These are phyloP conservation scores for Hydriomena furcata DNA, from an alignment of 2,888 invertebrate genomes.

Conservation along the genomic window DNA sequence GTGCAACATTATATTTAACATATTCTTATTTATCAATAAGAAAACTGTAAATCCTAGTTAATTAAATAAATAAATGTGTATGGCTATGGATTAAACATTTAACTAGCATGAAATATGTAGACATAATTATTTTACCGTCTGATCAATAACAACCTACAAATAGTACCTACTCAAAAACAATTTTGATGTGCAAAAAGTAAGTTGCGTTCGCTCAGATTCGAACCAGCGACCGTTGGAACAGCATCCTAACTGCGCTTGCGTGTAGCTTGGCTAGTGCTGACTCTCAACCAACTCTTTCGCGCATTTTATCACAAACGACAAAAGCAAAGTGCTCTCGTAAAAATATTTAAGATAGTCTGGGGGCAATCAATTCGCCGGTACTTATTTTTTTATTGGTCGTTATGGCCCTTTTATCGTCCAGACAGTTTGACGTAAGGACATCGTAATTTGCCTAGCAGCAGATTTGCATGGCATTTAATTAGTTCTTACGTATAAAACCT, in stretches of 20 bases:
- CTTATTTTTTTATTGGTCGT: conserved; percentile 53
- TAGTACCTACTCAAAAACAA: no score
- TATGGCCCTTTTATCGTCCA: conserved; percentile 31
- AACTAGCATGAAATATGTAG: no score
- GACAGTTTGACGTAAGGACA: conserved; percentile 26
- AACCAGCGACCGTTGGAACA: neutral
- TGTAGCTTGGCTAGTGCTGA: neutral
- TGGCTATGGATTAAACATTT: no score
- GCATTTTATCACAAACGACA: conserved; percentile 32
- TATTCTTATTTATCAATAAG: no score
- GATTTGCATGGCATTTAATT: conserved; percentile 14
- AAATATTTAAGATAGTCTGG: conserved; percentile 52
- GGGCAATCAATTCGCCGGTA: conserved; percentile 55
- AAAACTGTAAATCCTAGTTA: no score
- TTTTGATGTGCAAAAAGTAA: no score
- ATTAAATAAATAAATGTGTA: no score
- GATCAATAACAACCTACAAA: no score
- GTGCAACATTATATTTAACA: no score
- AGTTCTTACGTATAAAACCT: neutral
- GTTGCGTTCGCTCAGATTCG: neutral
- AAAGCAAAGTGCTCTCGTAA: conserved; percentile 45
- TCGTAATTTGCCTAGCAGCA: conserved; percentile 11
- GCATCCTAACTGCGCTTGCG: no score
- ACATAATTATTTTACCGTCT: no score
- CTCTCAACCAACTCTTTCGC: conserved; percentile 33